phyloP scores from a whole-genome alignment of 2,113 vertebrate species.

The Xyrauchen texanus region DNA sequence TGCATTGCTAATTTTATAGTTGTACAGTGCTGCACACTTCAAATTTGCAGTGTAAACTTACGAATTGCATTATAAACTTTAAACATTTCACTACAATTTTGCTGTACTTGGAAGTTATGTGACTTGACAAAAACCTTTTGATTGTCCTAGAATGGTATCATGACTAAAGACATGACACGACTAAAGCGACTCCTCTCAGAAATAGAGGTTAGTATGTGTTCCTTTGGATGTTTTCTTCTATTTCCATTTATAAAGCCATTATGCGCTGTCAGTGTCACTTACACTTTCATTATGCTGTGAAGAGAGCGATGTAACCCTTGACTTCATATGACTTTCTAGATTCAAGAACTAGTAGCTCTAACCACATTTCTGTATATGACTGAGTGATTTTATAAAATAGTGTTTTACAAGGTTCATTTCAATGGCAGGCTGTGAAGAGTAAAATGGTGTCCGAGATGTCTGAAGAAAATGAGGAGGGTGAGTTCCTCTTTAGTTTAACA shows the following conservation, averaged over 20 bases:
- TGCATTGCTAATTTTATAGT: too few relatives aligned
- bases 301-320: too few relatives aligned
- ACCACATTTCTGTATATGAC: background rate
- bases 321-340: background rate
- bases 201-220: slow-evolving; percentile 83
- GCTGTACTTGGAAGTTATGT: too few relatives aligned
- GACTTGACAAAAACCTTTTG: slow-evolving; percentile 33
- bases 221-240: background rate
- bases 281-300: too few relatives aligned
- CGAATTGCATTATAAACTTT: too few relatives aligned
- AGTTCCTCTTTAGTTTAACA: slow-evolving; percentile 43
- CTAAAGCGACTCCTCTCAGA: slow-evolving; percentile 93
- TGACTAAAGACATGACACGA: slow-evolving; percentile 93
- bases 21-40: too few relatives aligned
- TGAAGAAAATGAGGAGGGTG: slow-evolving; percentile 78
- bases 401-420: background rate
- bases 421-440: slow-evolving; percentile 67
- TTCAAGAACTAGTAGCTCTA: background rate
- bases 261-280: background rate
- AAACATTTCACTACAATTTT: background rate
- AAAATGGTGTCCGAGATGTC: slow-evolving; percentile 71
- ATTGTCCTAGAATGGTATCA: slow-evolving; percentile 87
- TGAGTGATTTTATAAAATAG: background rate
- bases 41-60: too few relatives aligned
- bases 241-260: too few relatives aligned